These are phyloP conservation scores for Lepus americanus DNA, from an alignment of 2,113 vertebrate species.

Conservation along the genomic window DNA sequence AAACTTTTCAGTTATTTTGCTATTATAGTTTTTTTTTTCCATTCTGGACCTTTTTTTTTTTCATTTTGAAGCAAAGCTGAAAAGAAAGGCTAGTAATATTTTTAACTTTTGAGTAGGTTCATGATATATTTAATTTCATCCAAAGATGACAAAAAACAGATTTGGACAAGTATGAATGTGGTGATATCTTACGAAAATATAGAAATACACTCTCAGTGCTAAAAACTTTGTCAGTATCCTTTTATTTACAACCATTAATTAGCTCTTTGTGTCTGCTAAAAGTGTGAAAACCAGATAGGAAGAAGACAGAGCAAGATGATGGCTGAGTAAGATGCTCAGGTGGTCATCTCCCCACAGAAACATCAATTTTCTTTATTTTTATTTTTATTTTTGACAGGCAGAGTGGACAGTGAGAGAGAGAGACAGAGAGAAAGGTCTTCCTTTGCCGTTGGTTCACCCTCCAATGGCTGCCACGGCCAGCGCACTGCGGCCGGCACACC, in stretches of 20 bases:
- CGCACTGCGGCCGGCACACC: too few relatives aligned
- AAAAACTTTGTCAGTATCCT: background rate
- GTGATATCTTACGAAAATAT: background rate
- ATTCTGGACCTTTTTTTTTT: background rate
- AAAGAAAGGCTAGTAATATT: background rate
- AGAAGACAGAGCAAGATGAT: too few relatives aligned
- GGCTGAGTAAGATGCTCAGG: too few relatives aligned
- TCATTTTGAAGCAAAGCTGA: slow-evolving; percentile 40
- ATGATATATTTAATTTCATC: background rate
- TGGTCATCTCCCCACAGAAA: too few relatives aligned
- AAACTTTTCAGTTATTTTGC: background rate
- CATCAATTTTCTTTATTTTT: too few relatives aligned
- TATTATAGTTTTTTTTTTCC: background rate
- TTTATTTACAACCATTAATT: slow-evolving; percentile 21
- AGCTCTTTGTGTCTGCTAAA: slow-evolving; percentile 35
- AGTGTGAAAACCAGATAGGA: background rate
- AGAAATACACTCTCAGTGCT: background rate
- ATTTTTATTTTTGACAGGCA: too few relatives aligned
- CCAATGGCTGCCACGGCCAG: too few relatives aligned
- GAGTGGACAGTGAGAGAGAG: too few relatives aligned
- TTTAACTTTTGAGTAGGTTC: slow-evolving; percentile 3
- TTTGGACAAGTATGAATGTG: background rate
- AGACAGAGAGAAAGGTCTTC: too few relatives aligned
- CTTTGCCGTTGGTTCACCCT: too few relatives aligned
- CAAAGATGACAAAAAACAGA: background rate